Evolutionary conservation across 30 jellyfish, hydroid and myxozoan species (phyloP).

Genomic region (Pseudorhiza aurosa): DNA sequence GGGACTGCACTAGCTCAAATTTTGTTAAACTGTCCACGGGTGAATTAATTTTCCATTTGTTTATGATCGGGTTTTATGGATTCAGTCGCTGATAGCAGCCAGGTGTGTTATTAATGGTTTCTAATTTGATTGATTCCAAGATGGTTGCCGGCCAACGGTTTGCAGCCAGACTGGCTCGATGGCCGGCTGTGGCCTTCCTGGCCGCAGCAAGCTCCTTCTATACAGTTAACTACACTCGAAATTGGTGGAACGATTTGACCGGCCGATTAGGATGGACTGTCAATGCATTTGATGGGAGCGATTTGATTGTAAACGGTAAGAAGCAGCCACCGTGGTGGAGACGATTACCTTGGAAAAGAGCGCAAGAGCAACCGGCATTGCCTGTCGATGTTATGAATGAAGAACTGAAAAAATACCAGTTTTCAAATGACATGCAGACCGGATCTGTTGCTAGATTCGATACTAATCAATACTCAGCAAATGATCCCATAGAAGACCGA

Average conservation of each 20-base stretch:
- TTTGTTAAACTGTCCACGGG: too few species aligned
- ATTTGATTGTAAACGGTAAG: not conserved
- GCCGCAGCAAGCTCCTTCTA: constrained; percentile 73
- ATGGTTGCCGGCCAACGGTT: constrained; percentile 55
- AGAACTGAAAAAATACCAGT: constrained; percentile 27
- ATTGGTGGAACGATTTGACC: constrained; percentile 58
- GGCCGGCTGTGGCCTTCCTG: constrained; percentile 73
- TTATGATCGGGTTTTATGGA: too few species aligned
- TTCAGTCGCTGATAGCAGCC: too few species aligned
- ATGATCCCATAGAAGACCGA: constrained; percentile 95
- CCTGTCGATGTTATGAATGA: constrained; percentile 45
- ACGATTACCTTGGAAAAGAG: constrained; percentile 3
- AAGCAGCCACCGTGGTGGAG: constrained; percentile 71
- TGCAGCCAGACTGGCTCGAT: constrained; percentile 29
- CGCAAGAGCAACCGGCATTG: constrained; percentile 14
- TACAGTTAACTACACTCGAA: constrained; percentile 42
- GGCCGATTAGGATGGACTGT: constrained; percentile 65
- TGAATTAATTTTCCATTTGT: too few species aligned
- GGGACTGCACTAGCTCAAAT: too few species aligned
- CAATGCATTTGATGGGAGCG: constrained; percentile 46
- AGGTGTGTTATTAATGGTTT: constrained; percentile 8
- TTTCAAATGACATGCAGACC: constrained; percentile 13
- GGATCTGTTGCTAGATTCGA: constrained; percentile 85
- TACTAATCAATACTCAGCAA: constrained; percentile 85
- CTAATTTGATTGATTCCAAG: constrained; percentile 18